Base-by-base conservation (phyloP, 2,888 invertebrate species). In the Drosophila borealis region DNA sequence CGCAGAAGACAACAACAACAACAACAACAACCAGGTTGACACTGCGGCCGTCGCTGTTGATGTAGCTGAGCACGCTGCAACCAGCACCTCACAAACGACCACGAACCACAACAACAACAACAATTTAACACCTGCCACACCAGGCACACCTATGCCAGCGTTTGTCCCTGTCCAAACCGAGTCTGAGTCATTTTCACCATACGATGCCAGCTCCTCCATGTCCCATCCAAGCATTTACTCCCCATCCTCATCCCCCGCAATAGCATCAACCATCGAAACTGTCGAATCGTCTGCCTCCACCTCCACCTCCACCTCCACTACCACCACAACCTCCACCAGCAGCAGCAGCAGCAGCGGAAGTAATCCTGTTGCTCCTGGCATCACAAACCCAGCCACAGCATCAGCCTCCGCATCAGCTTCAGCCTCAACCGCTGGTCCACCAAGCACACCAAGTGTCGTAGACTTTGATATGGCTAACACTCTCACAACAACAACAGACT, bases 41-140 rank as follows among this genome's bases (percentile, higher is more conserved):
- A 46, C 66, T 36, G 72, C 57, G 46, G 50, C 55, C 57, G 21
- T 53, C 55, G 79, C 65, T 68, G 65, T 88, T 64, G 86, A 79
- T 67, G 59, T 75, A 66, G 78, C 66, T 49, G 75, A 78, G 64
- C 66, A 75, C 71, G 50, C 63, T 70, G 70, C 80, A 67, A 77
- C 73, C 63, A 84, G 74, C 81, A 77, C 74, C 65, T 69, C 80
- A 79, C 80, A 70, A 63, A 79, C 76, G 55, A 74, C 75, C 80
- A 76, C 79, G 39, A 74, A 57, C 64, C 68, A 74, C 75, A 60
- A 56, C 51, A 62, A 56, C 50, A 56, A 36, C 49, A 68, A 57
- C 53, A 62, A 64, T 50, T 73, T 70, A 63, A 70, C 76, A 77
- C 59, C 69, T 62, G 71, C 66, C 62, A 64, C 75, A 71, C 62